These are phyloP conservation scores for Dendrophyllia cribrosa DNA, from an alignment of 64 coral and sea anemone species.

Conservation along the genomic window DNA sequence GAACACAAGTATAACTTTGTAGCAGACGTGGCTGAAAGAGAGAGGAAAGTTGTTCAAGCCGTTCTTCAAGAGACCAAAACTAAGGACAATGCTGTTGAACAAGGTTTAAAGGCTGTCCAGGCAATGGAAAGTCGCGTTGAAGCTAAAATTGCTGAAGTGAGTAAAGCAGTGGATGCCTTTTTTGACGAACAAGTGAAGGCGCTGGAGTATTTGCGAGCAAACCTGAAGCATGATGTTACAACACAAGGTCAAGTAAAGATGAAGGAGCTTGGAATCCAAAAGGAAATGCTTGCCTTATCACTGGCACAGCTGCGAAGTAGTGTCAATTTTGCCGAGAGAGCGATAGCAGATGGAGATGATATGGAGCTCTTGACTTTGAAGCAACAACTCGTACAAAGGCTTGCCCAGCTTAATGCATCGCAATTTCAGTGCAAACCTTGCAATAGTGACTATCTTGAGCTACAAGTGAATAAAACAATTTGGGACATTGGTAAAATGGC, in stretches of 20 bases:
- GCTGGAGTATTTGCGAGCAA: not conserved
- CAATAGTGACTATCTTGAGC: too few species aligned
- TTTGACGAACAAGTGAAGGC: not conserved
- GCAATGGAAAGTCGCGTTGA: not conserved
- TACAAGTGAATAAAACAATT: too few species aligned
- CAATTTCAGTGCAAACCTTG: too few species aligned
- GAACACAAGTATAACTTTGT: slow-evolving; percentile 16
- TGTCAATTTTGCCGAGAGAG: not conserved
- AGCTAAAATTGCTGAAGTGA: not conserved
- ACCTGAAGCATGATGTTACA: not conserved
- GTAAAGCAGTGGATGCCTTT: slow-evolving; percentile 6
- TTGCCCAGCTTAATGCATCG: not conserved
- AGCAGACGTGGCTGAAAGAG: slow-evolving; percentile 9
- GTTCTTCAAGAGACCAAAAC: not conserved
- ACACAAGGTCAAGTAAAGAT: not conserved
- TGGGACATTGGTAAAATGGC: too few species aligned
- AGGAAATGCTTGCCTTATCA: not conserved
- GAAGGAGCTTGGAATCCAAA: not conserved
- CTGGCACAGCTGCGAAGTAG: not conserved
- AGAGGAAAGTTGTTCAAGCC: not conserved
- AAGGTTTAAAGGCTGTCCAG: not conserved
- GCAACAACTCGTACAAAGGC: not conserved
- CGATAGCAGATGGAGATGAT: not conserved
- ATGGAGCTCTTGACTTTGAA: not conserved
- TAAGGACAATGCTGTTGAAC: not conserved